A percentile compares a stretch with the other conserved stretches of the same genome.
These are phyloP conservation scores for Cerceris ruficornis DNA, from an alignment of 2,888 invertebrate species.

Conservation along the genomic window DNA sequence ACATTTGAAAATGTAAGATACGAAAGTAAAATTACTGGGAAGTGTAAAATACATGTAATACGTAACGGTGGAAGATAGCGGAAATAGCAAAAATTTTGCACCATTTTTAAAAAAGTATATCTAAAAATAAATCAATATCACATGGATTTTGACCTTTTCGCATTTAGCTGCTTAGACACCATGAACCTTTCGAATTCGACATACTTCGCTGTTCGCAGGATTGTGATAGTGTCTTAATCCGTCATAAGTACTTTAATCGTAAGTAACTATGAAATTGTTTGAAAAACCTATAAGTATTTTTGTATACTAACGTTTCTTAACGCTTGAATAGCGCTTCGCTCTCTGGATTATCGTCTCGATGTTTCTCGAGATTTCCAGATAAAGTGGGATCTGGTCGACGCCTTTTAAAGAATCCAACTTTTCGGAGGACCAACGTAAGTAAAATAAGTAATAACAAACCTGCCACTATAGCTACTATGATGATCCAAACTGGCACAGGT, in stretches of 20 bases:
- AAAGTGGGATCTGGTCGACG: constrained; percentile 92
- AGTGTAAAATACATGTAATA: constrained; percentile 25
- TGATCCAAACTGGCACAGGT: constrained; percentile 93
- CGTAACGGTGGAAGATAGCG: constrained; percentile 12
- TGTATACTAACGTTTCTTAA: constrained; percentile 48
- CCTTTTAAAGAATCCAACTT: constrained; percentile 94
- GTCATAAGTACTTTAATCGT: constrained; percentile 58
- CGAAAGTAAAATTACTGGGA: constrained; percentile 15
- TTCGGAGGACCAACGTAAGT: constrained; percentile 92
- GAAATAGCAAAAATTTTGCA: constrained; percentile 22
- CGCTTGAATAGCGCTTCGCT: constrained; percentile 80
- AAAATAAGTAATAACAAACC: constrained; percentile 92
- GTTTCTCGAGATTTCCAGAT: constrained; percentile 90
- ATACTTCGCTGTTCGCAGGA: not conserved
- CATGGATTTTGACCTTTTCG: constrained; percentile 34
- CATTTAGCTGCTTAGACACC: constrained; percentile 27
- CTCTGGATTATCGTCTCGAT: constrained; percentile 87
- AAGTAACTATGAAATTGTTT: constrained; percentile 53
- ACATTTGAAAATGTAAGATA: constrained; percentile 3
- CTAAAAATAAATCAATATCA: constrained; percentile 47
- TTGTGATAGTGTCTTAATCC: constrained; percentile 10
- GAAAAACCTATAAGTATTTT: constrained; percentile 13
- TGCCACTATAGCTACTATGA: constrained; percentile 91
- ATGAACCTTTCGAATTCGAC: constrained; percentile 2
- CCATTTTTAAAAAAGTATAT: constrained; percentile 27